Evolutionary conservation across 2,888 invertebrate genomes (phyloP).

Genomic region (Cerceris rybyensis): DNA sequence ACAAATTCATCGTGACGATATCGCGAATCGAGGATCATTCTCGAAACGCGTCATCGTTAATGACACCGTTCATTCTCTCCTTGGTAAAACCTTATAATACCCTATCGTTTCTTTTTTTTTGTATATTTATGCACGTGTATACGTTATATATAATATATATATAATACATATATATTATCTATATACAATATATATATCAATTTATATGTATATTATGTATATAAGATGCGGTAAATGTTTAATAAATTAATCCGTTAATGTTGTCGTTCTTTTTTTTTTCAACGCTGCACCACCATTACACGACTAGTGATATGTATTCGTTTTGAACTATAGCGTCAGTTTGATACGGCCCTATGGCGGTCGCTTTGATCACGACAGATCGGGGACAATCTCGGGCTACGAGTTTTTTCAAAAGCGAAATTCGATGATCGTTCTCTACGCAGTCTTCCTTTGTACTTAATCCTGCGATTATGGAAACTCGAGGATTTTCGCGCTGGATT

Average conservation of each 20-base stretch:
- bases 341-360: constrained; percentile 68
- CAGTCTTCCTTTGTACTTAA: too few species aligned
- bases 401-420: neutral
- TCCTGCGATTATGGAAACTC: neutral
- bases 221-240: constrained; percentile 70
- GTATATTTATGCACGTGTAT: constrained; percentile 47
- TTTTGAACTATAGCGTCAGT: constrained; percentile 76
- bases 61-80: constrained; percentile 10
- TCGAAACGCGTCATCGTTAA: neutral
- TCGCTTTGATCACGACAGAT: constrained; percentile 36
- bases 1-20: constrained; percentile 28
- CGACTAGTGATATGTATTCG: constrained; percentile 76
- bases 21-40: constrained; percentile 23
- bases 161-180: constrained; percentile 46
- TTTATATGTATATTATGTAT: constrained; percentile 62
- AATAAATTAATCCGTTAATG: constrained; percentile 72
- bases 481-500: neutral
- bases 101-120: constrained; percentile 30
- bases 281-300: constrained; percentile 50
- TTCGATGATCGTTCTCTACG: neutral
- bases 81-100: constrained; percentile 43
- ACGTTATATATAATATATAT: constrained; percentile 46
- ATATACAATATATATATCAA: constrained; percentile 56
- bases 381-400: constrained; percentile 33
- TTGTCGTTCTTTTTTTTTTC: constrained; percentile 40